Evolutionary conservation across 2,888 invertebrate genomes (phyloP).

Genomic region (Notocelia uddmanniana): DNA sequence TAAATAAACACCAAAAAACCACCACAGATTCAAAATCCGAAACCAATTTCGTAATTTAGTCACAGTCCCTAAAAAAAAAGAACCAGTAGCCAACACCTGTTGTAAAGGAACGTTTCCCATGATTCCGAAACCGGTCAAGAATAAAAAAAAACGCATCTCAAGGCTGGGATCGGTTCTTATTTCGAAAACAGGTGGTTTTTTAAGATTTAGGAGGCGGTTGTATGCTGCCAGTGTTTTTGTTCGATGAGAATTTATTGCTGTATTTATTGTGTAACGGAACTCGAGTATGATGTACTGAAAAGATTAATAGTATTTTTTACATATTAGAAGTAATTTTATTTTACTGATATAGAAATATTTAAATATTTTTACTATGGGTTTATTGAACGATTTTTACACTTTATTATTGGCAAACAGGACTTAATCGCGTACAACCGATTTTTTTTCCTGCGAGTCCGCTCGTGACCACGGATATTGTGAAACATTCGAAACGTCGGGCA

Average conservation of each 20-base stretch:
- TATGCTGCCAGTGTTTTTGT: constrained; percentile 17
- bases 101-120: constrained; percentile 70
- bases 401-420: too few species aligned
- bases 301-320: constrained; percentile 9
- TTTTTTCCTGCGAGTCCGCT: too few species aligned
- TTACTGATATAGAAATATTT: not conserved
- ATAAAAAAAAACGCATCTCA: constrained; percentile 59
- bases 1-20: constrained; percentile 45
- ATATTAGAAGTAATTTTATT: not conserved
- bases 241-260: constrained; percentile 11
- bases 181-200: constrained; percentile 51
- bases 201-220: constrained; percentile 18
- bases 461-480: too few species aligned
- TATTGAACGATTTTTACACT: too few species aligned
- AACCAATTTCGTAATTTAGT: constrained; percentile 55
- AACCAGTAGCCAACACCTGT: constrained; percentile 77
- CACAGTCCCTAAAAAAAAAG: constrained; percentile 40
- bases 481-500: too few species aligned
- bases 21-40: constrained; percentile 54
- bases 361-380: too few species aligned
- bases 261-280: not conserved
- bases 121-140: constrained; percentile 71
- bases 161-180: constrained; percentile 65
- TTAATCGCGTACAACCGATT: too few species aligned
- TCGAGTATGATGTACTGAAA: not conserved